Evolutionary conservation across 2,888 invertebrate species (phyloP).

Genomic region (Tetramorium bicarinatum): DNA sequence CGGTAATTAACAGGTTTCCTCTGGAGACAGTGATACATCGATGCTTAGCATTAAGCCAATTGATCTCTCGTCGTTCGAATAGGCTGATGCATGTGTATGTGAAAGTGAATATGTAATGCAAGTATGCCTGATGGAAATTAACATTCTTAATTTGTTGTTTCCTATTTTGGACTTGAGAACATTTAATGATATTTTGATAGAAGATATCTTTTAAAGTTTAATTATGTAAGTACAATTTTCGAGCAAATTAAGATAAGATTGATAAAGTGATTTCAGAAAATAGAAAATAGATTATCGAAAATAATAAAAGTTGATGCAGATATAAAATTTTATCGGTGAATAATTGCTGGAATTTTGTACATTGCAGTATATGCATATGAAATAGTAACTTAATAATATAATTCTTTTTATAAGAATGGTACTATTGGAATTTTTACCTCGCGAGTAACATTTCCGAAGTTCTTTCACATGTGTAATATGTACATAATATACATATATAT

Average conservation of each 20-base stretch:
- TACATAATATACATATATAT: no score
- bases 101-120: neutral
- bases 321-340: neutral
- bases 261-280: neutral
- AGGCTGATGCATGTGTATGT: neutral
- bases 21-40: slow-evolving; percentile 28
- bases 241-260: neutral
- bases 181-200: neutral
- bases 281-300: neutral
- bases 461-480: neutral
- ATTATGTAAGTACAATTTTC: neutral
- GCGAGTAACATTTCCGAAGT: slow-evolving; percentile 6
- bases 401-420: neutral
- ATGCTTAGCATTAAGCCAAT: slow-evolving; percentile 21
- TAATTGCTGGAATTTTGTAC: slow-evolving; percentile 19
- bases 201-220: neutral
- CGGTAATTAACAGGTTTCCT: slow-evolving; percentile 40
- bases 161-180: neutral
- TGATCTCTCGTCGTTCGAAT: slow-evolving; percentile 9
- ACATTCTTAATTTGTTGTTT: neutral
- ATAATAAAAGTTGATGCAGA: neutral
- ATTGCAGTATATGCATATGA: neutral
- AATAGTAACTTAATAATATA: slow-evolving; percentile 19
- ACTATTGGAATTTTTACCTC: slow-evolving; percentile 19
- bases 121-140: slow-evolving; percentile 1